Evolutionary conservation across 2,888 invertebrate species (phyloP), one percentile per base, ranked within the genome.

Genomic region (Sminthurides aquaticus): DNA sequence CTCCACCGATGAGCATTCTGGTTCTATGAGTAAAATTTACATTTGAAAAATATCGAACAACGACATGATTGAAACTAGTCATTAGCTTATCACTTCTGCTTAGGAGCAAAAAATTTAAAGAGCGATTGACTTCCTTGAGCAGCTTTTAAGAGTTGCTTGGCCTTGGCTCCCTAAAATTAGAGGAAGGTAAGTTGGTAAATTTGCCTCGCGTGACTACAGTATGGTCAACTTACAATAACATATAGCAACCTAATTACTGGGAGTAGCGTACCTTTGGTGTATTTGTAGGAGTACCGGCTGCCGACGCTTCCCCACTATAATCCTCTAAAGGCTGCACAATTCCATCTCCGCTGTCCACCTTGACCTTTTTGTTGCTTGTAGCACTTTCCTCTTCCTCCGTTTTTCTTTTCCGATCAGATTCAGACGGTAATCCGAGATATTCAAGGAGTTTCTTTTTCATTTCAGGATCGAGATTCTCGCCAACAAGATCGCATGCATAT

Each of bases 401-500:
- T 56, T 70, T 73, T 22, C 72, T 57, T 55, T 74, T 74, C 26
- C 68, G 64, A 58, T 69, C 67, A 22, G 59, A 43, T 56, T 87
- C 85, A 69, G 84, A 83, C 56, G 86, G 84, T 62, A 89, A 82
- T 73, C 87, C 83, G 70, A 90, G 82, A 77, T 83, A 82, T 63
- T 83, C 82, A 60, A 83, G 82, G 61, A 91, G 80, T 75, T 84
- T 83, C 64, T 83, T 82, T 62, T 84, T 82, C 61, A 91, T 78
- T 70, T 87, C 86, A 55, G 86, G 84, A 75, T 86, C 82, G 29
- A 91, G 80, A 78, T 91, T 91, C 75, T 89, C 88, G 0, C 88
- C 87, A 56, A 91, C 81, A 68, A 91, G 86, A 15, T 90, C 90
- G 77, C 86, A 85, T 0, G 90, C 89, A 81, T 88, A 89, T 76